phyloP scores from a whole-genome alignment of 2,113 vertebrate species.

The Neodontobutis hainanensis region DNA sequence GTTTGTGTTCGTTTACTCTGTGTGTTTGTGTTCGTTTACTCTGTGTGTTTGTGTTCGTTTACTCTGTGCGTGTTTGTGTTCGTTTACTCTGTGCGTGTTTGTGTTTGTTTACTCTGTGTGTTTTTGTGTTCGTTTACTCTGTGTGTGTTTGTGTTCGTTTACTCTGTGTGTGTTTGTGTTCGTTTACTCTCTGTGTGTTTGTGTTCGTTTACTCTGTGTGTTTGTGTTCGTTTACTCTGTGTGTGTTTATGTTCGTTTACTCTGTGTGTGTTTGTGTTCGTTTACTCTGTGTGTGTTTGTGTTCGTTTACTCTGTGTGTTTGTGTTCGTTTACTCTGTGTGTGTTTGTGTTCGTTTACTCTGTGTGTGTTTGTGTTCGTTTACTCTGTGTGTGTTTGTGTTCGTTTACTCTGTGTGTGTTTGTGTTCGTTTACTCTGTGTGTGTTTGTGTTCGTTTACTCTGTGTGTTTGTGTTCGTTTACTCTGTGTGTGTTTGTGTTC shows the following conservation, averaged over 20 bases:
- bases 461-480: too few relatives aligned
- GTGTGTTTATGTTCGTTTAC: slow-evolving; percentile 15
- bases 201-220: too few relatives aligned
- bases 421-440: slow-evolving; percentile 15
- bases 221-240: too few relatives aligned
- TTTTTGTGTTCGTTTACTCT: too few relatives aligned
- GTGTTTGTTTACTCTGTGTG: too few relatives aligned
- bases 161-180: slow-evolving; percentile 12
- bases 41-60: too few relatives aligned
- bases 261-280: slow-evolving; percentile 15
- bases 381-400: slow-evolving; percentile 11
- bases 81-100: not conserved
- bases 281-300: slow-evolving; percentile 8
- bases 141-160: slow-evolving; percentile 15
- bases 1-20: slow-evolving; percentile 17
- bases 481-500: slow-evolving; percentile 13
- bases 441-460: too few relatives aligned
- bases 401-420: not conserved
- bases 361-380: slow-evolving; percentile 15
- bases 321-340: too few relatives aligned
- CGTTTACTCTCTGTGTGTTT: not conserved
- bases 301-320: too few relatives aligned
- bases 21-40: slow-evolving; percentile 28
- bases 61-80: slow-evolving; percentile 10
- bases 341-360: slow-evolving; percentile 15